phyloP scores from a whole-genome alignment of 2,797 vertebrate species.

The Heteromormyrus szaboi region DNA sequence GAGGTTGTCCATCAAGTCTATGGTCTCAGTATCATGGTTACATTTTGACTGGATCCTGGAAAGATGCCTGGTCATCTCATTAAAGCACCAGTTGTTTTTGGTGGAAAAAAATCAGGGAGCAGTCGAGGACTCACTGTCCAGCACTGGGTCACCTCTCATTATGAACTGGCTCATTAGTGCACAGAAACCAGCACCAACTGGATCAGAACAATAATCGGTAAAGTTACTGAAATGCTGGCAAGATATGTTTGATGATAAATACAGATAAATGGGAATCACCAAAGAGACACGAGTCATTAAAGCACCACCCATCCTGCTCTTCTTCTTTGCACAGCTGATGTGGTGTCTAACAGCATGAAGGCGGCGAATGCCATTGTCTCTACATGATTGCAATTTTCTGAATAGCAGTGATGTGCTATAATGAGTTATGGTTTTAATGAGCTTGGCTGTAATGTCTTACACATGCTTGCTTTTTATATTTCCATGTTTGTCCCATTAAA shows the following conservation, averaged over 20 bases:
- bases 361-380: conserved; percentile 47
- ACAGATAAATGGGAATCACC: background rate
- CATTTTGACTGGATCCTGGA: background rate
- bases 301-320: background rate
- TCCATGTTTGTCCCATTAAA: background rate
- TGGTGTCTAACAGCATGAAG: conserved; percentile 40
- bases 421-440: conserved; percentile 28
- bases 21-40: background rate
- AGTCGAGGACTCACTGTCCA: conserved; percentile 51
- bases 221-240: conserved; percentile 17
- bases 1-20: conserved; percentile 11
- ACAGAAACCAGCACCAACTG: background rate
- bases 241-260: background rate
- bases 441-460: conserved; percentile 26
- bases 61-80: conserved; percentile 38
- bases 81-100: conserved; percentile 62
- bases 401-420: conserved; percentile 28
- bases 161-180: conserved; percentile 32
- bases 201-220: conserved; percentile 35
- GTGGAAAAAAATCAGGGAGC: conserved; percentile 40
- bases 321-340: conserved; percentile 16
- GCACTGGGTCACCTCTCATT: conserved; percentile 57
- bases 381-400: conserved; percentile 30
- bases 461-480: conserved; percentile 18
- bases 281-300: background rate